phyloP scores from a whole-genome alignment of 2,888 invertebrate genomes.

The Calameuta filiformis region DNA sequence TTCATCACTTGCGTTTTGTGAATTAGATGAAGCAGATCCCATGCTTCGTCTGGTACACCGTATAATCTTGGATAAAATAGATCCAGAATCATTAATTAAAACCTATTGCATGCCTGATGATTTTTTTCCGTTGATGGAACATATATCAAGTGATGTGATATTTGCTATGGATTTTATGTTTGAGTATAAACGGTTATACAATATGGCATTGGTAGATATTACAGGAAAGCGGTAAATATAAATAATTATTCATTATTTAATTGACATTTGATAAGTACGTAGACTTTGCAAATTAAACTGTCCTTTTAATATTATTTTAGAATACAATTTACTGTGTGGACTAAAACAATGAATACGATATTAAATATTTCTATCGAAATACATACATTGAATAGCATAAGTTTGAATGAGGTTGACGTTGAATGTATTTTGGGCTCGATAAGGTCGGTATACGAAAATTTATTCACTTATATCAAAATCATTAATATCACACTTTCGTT shows the following conservation, averaged over 20 bases:
- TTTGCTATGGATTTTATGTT: conserved; percentile 51
- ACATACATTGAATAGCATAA: conserved; percentile 45
- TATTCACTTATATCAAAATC: background rate
- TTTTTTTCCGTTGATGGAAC: conserved; percentile 43
- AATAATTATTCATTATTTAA: conserved; percentile 20
- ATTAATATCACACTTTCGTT: background rate
- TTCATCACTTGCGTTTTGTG: background rate
- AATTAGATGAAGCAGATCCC: conserved; percentile 32
- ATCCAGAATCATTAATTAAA: conserved; percentile 25
- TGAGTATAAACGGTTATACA: conserved; percentile 41
- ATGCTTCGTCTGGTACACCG: conserved; percentile 44
- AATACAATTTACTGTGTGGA: conserved; percentile 41
- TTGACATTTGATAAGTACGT: background rate
- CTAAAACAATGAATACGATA: conserved; percentile 44
- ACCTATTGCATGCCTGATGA: conserved; percentile 39
- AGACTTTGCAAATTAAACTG: background rate
- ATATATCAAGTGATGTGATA: conserved; percentile 44
- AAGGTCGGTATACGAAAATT: conserved; percentile 37
- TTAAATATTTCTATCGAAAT: conserved; percentile 43
- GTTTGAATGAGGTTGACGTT: conserved; percentile 42
- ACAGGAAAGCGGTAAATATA: conserved; percentile 39
- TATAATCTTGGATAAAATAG: conserved; percentile 42
- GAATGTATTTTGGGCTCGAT: conserved; percentile 46
- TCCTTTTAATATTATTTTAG: conserved; percentile 33
- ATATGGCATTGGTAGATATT: conserved; percentile 43